A percentile compares a stretch with the other conserved stretches of the same genome.
Conservation (phyloP, 2,888 invertebrate genomes). For the Lathronympha strigana region DNA sequence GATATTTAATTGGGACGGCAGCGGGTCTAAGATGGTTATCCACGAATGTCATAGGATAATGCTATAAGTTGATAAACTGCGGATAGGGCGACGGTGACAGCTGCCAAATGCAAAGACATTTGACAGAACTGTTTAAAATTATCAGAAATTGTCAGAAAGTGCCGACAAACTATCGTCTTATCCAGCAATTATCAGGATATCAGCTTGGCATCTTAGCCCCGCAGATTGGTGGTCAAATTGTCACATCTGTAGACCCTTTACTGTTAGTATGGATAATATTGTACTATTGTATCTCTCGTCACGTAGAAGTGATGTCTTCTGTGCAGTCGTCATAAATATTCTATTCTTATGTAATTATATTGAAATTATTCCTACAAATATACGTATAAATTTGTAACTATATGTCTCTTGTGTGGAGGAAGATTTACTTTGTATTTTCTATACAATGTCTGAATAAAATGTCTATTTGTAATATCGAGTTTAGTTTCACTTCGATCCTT, state of each 20-base stretch:
- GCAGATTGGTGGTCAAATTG: conserved; percentile 7
- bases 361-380: conserved; percentile 73
- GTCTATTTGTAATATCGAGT: conserved; percentile 71
- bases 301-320: conserved; percentile 33
- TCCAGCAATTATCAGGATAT: too few relatives aligned
- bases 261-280: conserved; percentile 20
- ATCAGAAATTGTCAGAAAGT: too few relatives aligned
- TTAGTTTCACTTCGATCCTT: conserved; percentile 54
- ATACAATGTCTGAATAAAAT: conserved; percentile 81
- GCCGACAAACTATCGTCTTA: too few relatives aligned
- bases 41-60: too few relatives aligned
- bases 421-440: conserved; percentile 78
- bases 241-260: background rate
- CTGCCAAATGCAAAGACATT: too few relatives aligned
- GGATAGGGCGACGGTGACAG: too few relatives aligned
- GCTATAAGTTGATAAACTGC: too few relatives aligned
- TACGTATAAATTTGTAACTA: conserved; percentile 78
- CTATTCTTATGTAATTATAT: conserved; percentile 50
- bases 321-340: conserved; percentile 33
- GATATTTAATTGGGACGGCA: too few relatives aligned
- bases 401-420: conserved; percentile 70
- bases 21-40: too few relatives aligned
- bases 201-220: too few relatives aligned
- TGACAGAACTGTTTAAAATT: too few relatives aligned
- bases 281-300: conserved; percentile 24